Conservation (phyloP, 2,797 vertebrate genomes). For the Trichosurus vulpecula region DNA sequence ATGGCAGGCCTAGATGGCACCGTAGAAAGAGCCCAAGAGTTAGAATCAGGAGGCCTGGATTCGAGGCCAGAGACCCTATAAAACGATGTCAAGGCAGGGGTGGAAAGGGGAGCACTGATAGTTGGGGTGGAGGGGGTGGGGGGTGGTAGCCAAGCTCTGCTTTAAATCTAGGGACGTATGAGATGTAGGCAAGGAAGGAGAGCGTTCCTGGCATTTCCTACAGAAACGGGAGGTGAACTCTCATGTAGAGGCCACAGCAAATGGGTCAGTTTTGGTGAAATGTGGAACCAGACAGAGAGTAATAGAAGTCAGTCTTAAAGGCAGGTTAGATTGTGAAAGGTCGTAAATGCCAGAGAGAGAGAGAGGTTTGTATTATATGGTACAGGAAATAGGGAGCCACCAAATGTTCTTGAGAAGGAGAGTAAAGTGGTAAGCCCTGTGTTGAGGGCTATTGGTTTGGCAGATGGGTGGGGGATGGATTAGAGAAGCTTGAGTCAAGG, state of each 20-base stretch:
- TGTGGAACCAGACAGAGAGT: neutral
- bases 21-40: neutral
- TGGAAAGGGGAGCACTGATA: neutral
- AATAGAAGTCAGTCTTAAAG: neutral
- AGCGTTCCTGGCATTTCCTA: neutral
- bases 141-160: neutral
- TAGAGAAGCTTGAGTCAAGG: neutral
- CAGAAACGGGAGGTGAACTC: neutral
- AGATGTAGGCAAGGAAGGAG: neutral
- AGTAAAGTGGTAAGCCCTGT: neutral
- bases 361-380: neutral
- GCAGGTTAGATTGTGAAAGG: neutral
- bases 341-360: neutral
- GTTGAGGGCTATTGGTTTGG: neutral
- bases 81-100: neutral
- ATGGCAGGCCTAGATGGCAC: neutral
- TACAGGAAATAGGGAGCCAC: neutral
- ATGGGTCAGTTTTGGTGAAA: neutral
- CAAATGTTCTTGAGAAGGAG: neutral
- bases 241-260: neutral
- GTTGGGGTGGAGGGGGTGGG: neutral
- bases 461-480: neutral
- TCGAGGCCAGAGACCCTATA: neutral
- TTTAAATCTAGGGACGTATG: neutral
- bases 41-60: neutral